These are phyloP conservation scores for Origma solitaria DNA, from an alignment of 2,113 vertebrate genomes.

Conservation along the genomic window DNA sequence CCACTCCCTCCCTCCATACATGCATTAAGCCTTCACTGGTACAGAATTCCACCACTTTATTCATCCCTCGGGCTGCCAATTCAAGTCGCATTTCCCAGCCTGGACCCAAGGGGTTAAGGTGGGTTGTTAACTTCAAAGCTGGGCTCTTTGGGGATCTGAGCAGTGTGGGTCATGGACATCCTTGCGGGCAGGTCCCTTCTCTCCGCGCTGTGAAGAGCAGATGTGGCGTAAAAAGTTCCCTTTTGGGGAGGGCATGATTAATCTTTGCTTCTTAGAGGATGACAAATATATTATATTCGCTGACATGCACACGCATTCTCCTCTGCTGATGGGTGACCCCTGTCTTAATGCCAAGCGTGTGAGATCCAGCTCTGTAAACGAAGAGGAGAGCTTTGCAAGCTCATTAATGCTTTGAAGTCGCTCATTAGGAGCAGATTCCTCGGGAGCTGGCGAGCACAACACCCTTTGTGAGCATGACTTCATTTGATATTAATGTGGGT, in stretches of 20 bases:
- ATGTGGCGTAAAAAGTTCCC: slow-evolving; percentile 17
- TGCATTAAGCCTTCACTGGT: background rate
- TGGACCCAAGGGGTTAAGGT: background rate
- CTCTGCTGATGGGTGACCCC: slow-evolving; percentile 46
- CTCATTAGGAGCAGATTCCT: slow-evolving; percentile 65
- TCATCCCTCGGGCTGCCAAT: background rate
- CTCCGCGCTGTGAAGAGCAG: background rate
- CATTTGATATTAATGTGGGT: slow-evolving; percentile 42
- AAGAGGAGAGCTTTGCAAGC: slow-evolving; percentile 63
- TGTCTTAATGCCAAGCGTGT: slow-evolving; percentile 51
- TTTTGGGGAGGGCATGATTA: slow-evolving; percentile 50
- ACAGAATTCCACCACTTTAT: background rate
- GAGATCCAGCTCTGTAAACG: slow-evolving; percentile 51
- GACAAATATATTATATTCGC: slow-evolving; percentile 61
- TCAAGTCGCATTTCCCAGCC: background rate
- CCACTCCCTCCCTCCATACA: background rate
- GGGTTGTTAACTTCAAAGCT: background rate
- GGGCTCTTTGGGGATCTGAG: background rate
- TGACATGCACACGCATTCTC: slow-evolving; percentile 43
- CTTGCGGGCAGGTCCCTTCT: background rate
- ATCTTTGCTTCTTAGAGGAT: slow-evolving; percentile 58
- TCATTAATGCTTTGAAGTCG: slow-evolving; percentile 70
- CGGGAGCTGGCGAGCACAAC: background rate
- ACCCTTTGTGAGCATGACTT: slow-evolving; percentile 40
- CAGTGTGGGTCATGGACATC: background rate